Percentiles rank a stretch among this genome's conserved stretches.
Evolutionary conservation across 2,113 vertebrate species (phyloP).

Genomic region (Oostethus manadensis): DNA sequence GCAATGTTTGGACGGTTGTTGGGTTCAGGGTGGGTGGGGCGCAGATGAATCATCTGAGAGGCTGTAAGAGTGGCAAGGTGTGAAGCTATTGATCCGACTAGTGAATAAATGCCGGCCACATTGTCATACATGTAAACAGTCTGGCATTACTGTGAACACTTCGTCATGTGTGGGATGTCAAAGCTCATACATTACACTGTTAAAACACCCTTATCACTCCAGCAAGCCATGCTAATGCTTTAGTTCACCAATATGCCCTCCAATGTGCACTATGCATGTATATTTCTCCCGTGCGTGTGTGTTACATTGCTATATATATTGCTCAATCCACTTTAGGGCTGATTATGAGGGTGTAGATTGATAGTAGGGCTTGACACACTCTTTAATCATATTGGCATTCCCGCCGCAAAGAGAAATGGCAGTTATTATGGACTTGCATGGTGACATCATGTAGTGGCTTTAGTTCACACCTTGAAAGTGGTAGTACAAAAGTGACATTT

Average conservation of each 20-base stretch:
- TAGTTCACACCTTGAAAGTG: not conserved
- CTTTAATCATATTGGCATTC: constrained; percentile 60
- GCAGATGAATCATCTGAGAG: constrained; percentile 14
- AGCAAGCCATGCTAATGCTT: constrained; percentile 22
- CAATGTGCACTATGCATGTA: constrained; percentile 21
- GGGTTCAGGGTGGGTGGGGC: constrained; percentile 31
- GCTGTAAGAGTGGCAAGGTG: constrained; percentile 13
- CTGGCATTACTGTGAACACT: constrained; percentile 49
- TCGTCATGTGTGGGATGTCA: constrained; percentile 50
- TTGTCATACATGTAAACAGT: constrained; percentile 51
- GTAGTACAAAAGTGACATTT: constrained; percentile 6
- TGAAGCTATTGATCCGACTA: constrained; percentile 33
- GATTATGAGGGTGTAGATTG: constrained; percentile 64
- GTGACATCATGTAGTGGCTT: constrained; percentile 58
- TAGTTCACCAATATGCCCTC: constrained; percentile 24
- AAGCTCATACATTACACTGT: constrained; percentile 50
- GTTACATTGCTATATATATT: constrained; percentile 25
- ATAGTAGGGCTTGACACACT: constrained; percentile 54
- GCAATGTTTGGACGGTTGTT: constrained; percentile 23
- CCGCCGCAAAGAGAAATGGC: constrained; percentile 60
- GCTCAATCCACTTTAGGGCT: constrained; percentile 59
- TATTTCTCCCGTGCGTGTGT: constrained; percentile 4
- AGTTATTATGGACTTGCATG: constrained; percentile 54
- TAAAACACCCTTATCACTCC: constrained; percentile 55
- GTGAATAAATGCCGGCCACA: constrained; percentile 34